Base-by-base conservation (phyloP, 2,888 invertebrate genomes). In the Tanypteryx hageni region DNA sequence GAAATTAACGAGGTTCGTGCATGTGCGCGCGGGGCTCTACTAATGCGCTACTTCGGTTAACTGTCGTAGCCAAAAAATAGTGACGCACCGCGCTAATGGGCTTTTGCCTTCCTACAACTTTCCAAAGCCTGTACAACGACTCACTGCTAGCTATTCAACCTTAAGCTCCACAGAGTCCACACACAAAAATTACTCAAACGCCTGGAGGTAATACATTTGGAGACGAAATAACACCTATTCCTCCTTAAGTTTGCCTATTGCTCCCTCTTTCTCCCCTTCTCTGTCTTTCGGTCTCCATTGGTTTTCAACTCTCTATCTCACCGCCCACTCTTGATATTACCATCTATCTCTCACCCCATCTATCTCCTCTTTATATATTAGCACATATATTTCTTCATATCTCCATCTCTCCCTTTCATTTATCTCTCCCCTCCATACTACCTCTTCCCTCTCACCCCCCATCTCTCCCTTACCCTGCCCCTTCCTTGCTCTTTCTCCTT, bases 121-220 rank as follows among this genome's bases (percentile, higher is more conserved):
- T 27, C 76, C 11, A 22, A 27, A n/a, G 76, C n/a, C 27, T 1
- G n/a, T 10, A 22, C 22, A 22, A 22, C 68, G 22, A 22, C n/a
- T 76, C 10, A 22, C 76, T 5, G 7, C 27, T 76, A 11, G 27
- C 27, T 22, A 76, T 76, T 10, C 22, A 13, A 27, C 76, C 27
- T 10, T n/a, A 76, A 22, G 27, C 27, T 76, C 76, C 27, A 76
- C 76, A 44, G 44, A 44, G 44, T 44, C 3, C 44, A 27, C 68
- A n/a, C 76, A 76, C 76, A 22, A 27, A 27, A 76, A 76, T 76
- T 76, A 76, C 76, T 76, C 76, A 8, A 76, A 13, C 76, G 76
- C 10, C 76, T 76, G 13, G 44, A 27, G 76, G 27, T 27, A 27
- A 76, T 76, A 10, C 27, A 14, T 76, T 76, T 27, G 5, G n/a